phyloP scores from a whole-genome alignment of 2,888 invertebrate species.

The Volucella bombylans region DNA sequence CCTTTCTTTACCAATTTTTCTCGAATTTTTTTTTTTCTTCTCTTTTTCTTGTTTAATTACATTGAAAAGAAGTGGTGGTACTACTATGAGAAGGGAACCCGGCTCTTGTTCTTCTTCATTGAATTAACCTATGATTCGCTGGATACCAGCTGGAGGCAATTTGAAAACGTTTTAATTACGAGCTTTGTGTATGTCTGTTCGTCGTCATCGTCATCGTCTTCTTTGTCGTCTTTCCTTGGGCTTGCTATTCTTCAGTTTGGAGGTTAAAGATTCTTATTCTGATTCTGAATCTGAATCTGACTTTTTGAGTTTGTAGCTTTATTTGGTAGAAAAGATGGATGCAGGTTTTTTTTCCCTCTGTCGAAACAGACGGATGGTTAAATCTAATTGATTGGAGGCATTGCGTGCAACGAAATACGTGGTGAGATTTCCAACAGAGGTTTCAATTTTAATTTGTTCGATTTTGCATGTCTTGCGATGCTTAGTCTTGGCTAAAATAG shows the following conservation, averaged over 20 bases:
- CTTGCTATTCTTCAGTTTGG: neutral
- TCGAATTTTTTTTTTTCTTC: slow-evolving; percentile 1
- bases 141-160: slow-evolving; percentile 69
- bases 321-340: slow-evolving; percentile 32
- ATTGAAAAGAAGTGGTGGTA: slow-evolving; percentile 13
- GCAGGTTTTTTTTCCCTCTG: slow-evolving; percentile 1
- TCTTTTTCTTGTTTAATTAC: slow-evolving; percentile 45
- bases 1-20: slow-evolving; percentile 46
- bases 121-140: slow-evolving; percentile 60
- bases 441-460: neutral
- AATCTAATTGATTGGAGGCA: slow-evolving; percentile 49
- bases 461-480: slow-evolving; percentile 21
- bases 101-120: slow-evolving; percentile 33
- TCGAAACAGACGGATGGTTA: slow-evolving; percentile 37
- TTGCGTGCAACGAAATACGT: slow-evolving; percentile 54
- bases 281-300: neutral
- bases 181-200: slow-evolving; percentile 30
- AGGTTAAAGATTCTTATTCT: neutral
- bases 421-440: neutral
- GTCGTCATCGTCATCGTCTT: slow-evolving; percentile 12
- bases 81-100: slow-evolving; percentile 21
- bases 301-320: neutral
- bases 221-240: neutral
- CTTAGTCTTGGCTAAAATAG: neutral
- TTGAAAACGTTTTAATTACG: slow-evolving; percentile 69